These are phyloP conservation scores for Dendropsophus ebraccatus DNA, from an alignment of 2,113 vertebrate genomes.

Conservation along the genomic window DNA sequence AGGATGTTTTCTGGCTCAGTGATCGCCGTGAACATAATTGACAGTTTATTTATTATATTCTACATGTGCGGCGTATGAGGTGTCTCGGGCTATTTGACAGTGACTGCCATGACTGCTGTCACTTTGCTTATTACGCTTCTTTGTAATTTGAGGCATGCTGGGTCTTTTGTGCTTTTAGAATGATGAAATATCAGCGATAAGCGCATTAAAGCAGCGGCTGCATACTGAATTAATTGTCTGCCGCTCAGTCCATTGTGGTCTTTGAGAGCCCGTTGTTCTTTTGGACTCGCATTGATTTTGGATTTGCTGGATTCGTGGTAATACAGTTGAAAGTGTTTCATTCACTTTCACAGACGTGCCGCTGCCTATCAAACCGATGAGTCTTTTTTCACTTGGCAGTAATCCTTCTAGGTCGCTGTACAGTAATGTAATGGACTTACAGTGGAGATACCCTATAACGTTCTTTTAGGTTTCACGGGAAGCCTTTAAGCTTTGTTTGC, in stretches of 20 bases:
- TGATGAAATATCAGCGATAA: slow-evolving; percentile 47
- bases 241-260: slow-evolving; percentile 21
- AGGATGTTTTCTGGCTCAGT: slow-evolving; percentile 53
- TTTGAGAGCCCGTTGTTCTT: slow-evolving; percentile 47
- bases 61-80: slow-evolving; percentile 40
- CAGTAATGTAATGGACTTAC: neutral
- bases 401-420: slow-evolving; percentile 15
- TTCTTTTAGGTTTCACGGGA: neutral
- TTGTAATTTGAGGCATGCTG: slow-evolving; percentile 47
- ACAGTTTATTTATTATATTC: slow-evolving; percentile 57
- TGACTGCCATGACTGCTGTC: slow-evolving; percentile 50
- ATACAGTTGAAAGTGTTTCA: slow-evolving; percentile 48
- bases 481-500: neutral
- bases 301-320: slow-evolving; percentile 48
- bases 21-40: slow-evolving; percentile 52
- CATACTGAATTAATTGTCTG: slow-evolving; percentile 49
- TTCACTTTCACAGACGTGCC: slow-evolving; percentile 18
- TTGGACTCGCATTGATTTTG: slow-evolving; percentile 52
- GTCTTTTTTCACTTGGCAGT: slow-evolving; percentile 29
- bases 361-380: slow-evolving; percentile 31
- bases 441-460: neutral
- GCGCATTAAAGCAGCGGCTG: slow-evolving; percentile 38
- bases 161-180: slow-evolving; percentile 45
- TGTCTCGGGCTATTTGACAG: slow-evolving; percentile 39
- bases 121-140: slow-evolving; percentile 50